These are phyloP conservation scores for Sericinus montela DNA, from an alignment of 2,888 invertebrate species.

Conservation along the genomic window DNA sequence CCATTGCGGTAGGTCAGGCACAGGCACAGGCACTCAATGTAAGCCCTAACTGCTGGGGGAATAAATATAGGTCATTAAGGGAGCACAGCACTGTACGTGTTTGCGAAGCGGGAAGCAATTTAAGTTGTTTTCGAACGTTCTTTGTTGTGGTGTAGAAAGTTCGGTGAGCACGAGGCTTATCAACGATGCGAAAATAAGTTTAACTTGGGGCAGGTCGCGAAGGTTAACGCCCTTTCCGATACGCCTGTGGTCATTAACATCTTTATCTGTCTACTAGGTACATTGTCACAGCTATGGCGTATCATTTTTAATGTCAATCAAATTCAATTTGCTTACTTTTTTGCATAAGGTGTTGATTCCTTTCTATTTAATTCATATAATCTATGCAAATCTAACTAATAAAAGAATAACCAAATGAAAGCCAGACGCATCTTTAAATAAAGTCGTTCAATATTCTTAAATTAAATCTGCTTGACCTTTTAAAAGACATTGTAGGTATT, in stretches of 20 bases:
- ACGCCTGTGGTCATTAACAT: conserved; percentile 35
- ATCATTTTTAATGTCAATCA: too few species aligned
- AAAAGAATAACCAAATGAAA: conserved; percentile 66
- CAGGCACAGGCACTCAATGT: conserved; percentile 63
- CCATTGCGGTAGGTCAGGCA: conserved; percentile 66
- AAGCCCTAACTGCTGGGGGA: conserved; percentile 71
- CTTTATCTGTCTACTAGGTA: conserved; percentile 24
- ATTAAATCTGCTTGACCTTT: conserved; percentile 42
- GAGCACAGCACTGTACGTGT: conserved; percentile 42
- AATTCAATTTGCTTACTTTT: too few species aligned
- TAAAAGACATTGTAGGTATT: too few species aligned
- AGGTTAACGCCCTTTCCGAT: conserved; percentile 52
- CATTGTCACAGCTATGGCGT: conserved; percentile 1
- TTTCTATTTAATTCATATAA: too few species aligned
- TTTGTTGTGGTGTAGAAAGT: conserved; percentile 34
- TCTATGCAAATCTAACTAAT: too few species aligned
- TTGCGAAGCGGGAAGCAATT: conserved; percentile 45
- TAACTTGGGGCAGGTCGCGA: conserved; percentile 63
- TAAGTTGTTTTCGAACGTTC: conserved; percentile 35
- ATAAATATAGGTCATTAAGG: conserved; percentile 66
- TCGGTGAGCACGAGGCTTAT: conserved; percentile 39
- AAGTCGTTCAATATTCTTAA: conserved; percentile 46
- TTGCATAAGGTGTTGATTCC: too few species aligned
- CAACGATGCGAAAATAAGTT: conserved; percentile 41
- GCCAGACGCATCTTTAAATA: conserved; percentile 52